These are phyloP conservation scores for Drosophila peninsularis DNA, from an alignment of 2,888 invertebrate genomes.

Conservation along the genomic window DNA sequence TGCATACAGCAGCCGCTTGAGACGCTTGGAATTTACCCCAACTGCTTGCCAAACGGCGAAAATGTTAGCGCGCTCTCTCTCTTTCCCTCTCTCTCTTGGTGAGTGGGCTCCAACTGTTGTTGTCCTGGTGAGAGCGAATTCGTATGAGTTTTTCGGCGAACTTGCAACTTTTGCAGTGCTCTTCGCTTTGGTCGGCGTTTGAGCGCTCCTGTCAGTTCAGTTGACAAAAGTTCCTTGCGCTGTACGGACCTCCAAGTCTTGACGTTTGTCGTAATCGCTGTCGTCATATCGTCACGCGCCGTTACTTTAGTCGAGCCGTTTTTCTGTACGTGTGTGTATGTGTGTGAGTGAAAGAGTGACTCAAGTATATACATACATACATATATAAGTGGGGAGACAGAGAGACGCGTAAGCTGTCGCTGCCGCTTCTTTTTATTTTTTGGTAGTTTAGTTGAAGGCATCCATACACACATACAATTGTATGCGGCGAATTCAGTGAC, in stretches of 20 bases:
- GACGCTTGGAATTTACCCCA: slow-evolving; percentile 26
- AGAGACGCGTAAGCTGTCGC: slow-evolving; percentile 37
- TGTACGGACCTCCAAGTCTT: slow-evolving; percentile 55
- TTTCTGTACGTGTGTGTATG: slow-evolving; percentile 26
- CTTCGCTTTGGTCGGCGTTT: slow-evolving; percentile 35
- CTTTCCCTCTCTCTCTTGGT: background rate
- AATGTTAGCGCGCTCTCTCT: slow-evolving; percentile 16
- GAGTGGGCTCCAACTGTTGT: slow-evolving; percentile 20
- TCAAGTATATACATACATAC: slow-evolving; percentile 25
- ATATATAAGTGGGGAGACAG: slow-evolving; percentile 31
- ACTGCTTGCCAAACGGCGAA: slow-evolving; percentile 37
- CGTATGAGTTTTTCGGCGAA: slow-evolving; percentile 32
- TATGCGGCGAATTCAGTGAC: slow-evolving; percentile 79
- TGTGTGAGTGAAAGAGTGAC: slow-evolving; percentile 45
- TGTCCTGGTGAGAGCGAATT: slow-evolving; percentile 41
- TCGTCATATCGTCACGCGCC: slow-evolving; percentile 64
- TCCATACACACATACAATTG: slow-evolving; percentile 21
- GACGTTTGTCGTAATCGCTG: slow-evolving; percentile 38
- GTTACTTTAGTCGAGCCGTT: slow-evolving; percentile 52
- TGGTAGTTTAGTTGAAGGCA: slow-evolving; percentile 46
- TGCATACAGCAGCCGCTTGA: slow-evolving; percentile 57
- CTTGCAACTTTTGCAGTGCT: slow-evolving; percentile 21
- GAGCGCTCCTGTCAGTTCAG: slow-evolving; percentile 62
- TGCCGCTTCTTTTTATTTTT: slow-evolving; percentile 24
- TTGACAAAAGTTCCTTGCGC: slow-evolving; percentile 76